phyloP scores from a whole-genome alignment of 2,113 vertebrate genomes.

The Lagopus leucura region DNA sequence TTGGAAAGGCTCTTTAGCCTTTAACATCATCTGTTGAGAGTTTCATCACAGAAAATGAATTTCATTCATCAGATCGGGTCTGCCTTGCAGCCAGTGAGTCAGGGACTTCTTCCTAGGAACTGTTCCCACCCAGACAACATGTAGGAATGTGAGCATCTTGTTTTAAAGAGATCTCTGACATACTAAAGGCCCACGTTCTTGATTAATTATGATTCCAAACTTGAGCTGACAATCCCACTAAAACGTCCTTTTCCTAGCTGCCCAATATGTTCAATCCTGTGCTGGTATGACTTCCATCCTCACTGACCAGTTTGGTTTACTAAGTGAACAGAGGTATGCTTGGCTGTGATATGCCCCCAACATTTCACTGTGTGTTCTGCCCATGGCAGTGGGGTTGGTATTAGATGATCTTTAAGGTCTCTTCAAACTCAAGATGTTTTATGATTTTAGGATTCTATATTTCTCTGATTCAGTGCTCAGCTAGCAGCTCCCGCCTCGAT shows the following conservation, averaged over 20 bases:
- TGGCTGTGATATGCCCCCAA: rapidly evolving
- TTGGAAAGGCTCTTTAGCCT: conserved; percentile 38
- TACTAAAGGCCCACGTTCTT: not conserved
- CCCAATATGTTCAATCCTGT: not conserved
- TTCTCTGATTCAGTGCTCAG: not conserved
- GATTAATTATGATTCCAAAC: not conserved
- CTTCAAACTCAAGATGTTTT: no score
- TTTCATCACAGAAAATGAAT: conserved; percentile 3
- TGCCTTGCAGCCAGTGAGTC: conserved; percentile 29
- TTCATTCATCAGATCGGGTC: not conserved
- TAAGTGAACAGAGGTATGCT: rapidly evolving
- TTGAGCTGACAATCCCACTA: not conserved
- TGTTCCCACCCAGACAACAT: not conserved
- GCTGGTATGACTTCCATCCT: not conserved
- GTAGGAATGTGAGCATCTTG: not conserved
- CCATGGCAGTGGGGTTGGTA: no score
- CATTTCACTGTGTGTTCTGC: no score
- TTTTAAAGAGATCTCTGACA: not conserved
- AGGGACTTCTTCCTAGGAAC: not conserved
- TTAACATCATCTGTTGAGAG: not conserved
- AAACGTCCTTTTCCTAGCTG: not conserved
- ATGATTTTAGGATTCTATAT: no score
- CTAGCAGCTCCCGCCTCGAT: not conserved
- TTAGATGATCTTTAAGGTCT: no score
- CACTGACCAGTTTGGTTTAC: rapidly evolving